Percentiles rank a stretch among this genome's conserved stretches.
Evolutionary conservation across 2,888 invertebrate species (phyloP).

Genomic region (Sussaba pulchella): DNA sequence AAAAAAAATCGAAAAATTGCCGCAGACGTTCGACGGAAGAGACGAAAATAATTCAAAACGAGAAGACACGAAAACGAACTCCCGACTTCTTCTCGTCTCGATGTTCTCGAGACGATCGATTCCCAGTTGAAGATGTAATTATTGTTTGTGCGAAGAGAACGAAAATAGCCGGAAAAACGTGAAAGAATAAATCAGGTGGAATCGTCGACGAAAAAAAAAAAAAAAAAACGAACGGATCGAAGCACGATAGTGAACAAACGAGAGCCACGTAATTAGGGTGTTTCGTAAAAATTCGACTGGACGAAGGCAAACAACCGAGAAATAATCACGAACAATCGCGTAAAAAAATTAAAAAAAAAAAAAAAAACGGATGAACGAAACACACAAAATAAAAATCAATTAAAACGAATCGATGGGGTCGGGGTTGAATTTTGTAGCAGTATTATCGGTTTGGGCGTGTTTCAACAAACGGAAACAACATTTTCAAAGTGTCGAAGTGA

Average conservation of each 20-base stretch:
- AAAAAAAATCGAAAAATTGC: background rate
- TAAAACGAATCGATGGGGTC: conserved; percentile 37
- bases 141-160: conserved; percentile 33
- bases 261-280: too few relatives aligned
- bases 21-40: too few relatives aligned
- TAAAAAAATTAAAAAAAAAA: background rate
- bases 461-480: conserved; percentile 49
- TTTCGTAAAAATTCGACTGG: too few relatives aligned
- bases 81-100: conserved; percentile 44
- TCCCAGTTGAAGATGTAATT: conserved; percentile 34
- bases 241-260: background rate
- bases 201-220: background rate
- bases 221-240: background rate
- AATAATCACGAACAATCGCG: conserved; percentile 31
- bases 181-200: background rate
- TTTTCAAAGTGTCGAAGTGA: conserved; percentile 47
- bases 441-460: conserved; percentile 71
- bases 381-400: background rate
- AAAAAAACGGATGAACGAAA: background rate
- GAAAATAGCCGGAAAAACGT: background rate
- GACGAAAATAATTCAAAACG: too few relatives aligned
- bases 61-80: conserved; percentile 15
- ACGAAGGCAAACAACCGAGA: conserved; percentile 1
- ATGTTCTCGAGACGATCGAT: too few relatives aligned
- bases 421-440: conserved; percentile 71